Evolutionary conservation across 2,113 vertebrate species (phyloP).

Genomic region (Calidris pugnax): DNA sequence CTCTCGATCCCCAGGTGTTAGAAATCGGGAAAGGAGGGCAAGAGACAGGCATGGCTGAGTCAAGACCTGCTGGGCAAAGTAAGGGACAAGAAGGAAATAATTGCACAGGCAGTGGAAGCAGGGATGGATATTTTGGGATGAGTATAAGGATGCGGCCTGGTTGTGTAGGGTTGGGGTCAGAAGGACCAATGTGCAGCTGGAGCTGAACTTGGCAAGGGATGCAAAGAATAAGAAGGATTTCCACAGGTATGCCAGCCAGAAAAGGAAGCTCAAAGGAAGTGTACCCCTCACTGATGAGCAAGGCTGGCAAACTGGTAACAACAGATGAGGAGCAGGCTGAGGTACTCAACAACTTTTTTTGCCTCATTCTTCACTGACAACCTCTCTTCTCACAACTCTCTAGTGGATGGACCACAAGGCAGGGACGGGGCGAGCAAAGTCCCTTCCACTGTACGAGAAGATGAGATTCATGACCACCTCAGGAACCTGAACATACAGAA

Average conservation of each 20-base stretch:
- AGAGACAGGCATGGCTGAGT: not conserved
- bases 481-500: not conserved
- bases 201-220: not conserved
- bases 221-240: not conserved
- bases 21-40: not conserved
- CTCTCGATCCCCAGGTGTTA: not conserved
- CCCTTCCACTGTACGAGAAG: not conserved
- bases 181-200: not conserved
- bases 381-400: not conserved
- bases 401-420: not conserved
- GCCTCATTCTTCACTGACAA: not conserved
- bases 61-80: not conserved
- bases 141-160: not conserved
- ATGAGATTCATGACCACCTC: not conserved
- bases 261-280: not conserved
- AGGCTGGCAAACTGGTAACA: not conserved
- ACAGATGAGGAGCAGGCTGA: not conserved
- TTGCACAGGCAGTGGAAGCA: not conserved
- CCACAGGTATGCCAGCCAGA: not conserved
- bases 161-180: not conserved
- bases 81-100: not conserved
- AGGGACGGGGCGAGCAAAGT: not conserved
- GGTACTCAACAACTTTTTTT: not conserved
- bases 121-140: not conserved
- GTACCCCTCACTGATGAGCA: not conserved